A percentile compares a stretch with the other conserved stretches of the same genome.
phyloP scores from a whole-genome alignment of 1,140 invertebrate species.

The Drosophila sturtevanti region DNA sequence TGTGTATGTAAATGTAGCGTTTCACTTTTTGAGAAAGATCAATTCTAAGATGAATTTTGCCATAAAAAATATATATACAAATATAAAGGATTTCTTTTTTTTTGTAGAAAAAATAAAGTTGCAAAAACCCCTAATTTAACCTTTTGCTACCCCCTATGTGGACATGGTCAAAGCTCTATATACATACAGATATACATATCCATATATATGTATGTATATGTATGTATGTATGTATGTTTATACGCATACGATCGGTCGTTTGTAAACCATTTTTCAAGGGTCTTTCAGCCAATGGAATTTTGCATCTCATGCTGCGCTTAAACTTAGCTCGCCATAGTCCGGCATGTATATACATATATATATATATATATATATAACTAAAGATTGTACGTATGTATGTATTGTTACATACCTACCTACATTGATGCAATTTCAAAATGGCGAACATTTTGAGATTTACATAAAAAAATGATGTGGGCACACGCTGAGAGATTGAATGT shows the following conservation, averaged over 20 bases:
- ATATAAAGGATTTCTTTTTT: not conserved
- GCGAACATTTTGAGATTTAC: slow-evolving; percentile 14
- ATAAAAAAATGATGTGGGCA: slow-evolving; percentile 14
- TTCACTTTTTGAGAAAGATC: no score
- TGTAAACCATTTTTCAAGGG: not conserved
- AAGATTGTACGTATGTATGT: no score
- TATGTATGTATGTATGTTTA: no score
- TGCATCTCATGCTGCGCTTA: not conserved
- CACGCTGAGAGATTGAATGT: not conserved
- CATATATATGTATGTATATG: no score
- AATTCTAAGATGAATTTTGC: no score
- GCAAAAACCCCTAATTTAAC: no score
- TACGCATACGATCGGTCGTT: not conserved
- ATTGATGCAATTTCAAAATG: slow-evolving; percentile 11
- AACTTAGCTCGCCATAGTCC: not conserved
- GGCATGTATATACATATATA: not conserved
- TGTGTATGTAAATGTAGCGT: no score
- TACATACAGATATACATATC: no score
- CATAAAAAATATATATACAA: not conserved
- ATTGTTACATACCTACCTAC: not conserved
- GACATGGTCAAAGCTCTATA: not conserved
- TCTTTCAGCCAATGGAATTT: slow-evolving; percentile 2
- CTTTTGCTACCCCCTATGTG: not conserved
- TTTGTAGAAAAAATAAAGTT: no score
- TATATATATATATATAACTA: not conserved